Evolutionary conservation across 2,797 vertebrate species (phyloP).

Genomic region (Bryconaethiops microstoma): DNA sequence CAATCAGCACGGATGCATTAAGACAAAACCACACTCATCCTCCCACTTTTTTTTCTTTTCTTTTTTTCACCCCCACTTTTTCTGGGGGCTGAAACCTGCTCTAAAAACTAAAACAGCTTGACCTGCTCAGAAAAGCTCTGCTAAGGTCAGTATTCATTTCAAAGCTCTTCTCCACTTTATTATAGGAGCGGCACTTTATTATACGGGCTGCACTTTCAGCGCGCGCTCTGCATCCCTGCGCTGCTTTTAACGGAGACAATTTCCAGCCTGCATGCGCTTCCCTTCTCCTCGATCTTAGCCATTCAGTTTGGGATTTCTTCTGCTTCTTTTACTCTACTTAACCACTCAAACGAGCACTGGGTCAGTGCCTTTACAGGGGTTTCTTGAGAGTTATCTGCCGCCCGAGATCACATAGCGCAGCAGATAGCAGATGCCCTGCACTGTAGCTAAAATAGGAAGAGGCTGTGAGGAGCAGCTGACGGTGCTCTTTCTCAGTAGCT

Average conservation of each 20-base stretch:
- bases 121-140: conserved; percentile 63
- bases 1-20: conserved; percentile 74
- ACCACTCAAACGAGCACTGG: neutral
- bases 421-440: conserved; percentile 71
- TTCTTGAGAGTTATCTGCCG: conserved; percentile 56
- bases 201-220: neutral
- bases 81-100: conserved; percentile 56
- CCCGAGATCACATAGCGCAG: conserved; percentile 71
- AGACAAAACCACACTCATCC: conserved; percentile 51
- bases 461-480: conserved; percentile 84
- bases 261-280: neutral
- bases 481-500: conserved; percentile 75
- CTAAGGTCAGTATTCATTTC: conserved; percentile 75
- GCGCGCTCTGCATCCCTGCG: neutral
- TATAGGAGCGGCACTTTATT: neutral
- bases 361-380: conserved; percentile 50
- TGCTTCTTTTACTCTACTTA: neutral
- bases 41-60: conserved; percentile 45
- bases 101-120: conserved; percentile 33
- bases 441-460: conserved; percentile 86
- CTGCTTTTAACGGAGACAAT: neutral
- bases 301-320: neutral
- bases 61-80: conserved; percentile 37
- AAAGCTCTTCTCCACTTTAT: conserved; percentile 33
- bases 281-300: neutral